Percentiles rank a stretch among this genome's conserved stretches.
These are phyloP conservation scores for Choreutis nemorana DNA, from an alignment of 2,888 invertebrate genomes.

Conservation along the genomic window DNA sequence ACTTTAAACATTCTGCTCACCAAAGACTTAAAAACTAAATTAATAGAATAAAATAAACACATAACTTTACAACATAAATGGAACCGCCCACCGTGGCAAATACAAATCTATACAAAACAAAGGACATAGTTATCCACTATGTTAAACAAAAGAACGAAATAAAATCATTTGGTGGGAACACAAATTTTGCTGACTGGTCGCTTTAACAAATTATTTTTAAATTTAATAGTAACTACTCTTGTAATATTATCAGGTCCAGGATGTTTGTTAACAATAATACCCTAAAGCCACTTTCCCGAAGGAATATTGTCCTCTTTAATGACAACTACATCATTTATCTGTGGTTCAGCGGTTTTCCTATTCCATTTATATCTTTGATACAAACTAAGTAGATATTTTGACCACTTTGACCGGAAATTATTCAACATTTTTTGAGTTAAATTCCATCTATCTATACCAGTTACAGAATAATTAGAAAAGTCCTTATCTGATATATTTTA, in stretches of 20 bases:
- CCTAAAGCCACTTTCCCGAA: not conserved
- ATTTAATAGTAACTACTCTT: not conserved
- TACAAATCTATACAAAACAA: too few species aligned
- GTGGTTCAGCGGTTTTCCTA: not conserved
- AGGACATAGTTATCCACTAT: too few species aligned
- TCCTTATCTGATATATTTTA: not conserved
- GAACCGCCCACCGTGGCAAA: too few species aligned
- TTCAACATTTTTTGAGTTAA: slow-evolving; percentile 4
- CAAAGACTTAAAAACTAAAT: too few species aligned
- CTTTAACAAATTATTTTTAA: not conserved
- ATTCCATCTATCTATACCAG: slow-evolving; percentile 1
- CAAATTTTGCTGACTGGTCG: not conserved
- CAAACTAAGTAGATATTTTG: not conserved
- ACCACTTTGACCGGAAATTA: slow-evolving; percentile 5
- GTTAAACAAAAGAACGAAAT: too few species aligned
- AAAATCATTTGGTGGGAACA: too few species aligned
- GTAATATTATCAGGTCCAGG: not conserved
- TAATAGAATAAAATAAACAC: too few species aligned
- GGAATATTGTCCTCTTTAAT: not conserved
- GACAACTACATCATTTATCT: not conserved
- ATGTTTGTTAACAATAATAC: not conserved
- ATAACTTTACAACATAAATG: too few species aligned
- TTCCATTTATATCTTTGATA: not conserved
- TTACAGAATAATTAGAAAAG: not conserved
- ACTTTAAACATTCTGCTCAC: too few species aligned